Conservation (phyloP, 2,113 vertebrate genomes). For the Equus quagga region DNA sequence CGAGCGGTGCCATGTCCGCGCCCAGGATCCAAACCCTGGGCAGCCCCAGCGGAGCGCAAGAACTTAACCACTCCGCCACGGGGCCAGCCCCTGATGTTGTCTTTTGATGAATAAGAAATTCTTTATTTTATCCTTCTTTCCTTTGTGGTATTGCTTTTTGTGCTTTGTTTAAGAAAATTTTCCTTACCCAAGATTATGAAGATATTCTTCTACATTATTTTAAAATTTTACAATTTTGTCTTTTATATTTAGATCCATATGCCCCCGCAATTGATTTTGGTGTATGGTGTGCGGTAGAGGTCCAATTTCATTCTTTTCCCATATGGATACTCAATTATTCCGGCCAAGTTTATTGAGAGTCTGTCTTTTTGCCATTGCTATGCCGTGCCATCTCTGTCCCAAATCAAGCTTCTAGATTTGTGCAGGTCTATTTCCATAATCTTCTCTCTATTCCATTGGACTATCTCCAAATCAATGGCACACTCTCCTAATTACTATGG, state of each 20-base stretch:
- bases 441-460: background rate
- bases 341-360: background rate
- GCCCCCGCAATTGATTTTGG: background rate
- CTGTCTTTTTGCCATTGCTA: background rate
- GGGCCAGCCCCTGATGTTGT: background rate
- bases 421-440: background rate
- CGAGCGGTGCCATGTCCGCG: too few relatives aligned
- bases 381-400: background rate
- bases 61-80: too few relatives aligned
- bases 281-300: background rate
- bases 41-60: too few relatives aligned
- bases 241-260: background rate
- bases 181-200: background rate
- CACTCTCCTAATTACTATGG: background rate
- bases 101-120: background rate
- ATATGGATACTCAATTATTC: background rate
- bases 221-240: background rate
- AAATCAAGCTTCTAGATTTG: background rate
- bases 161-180: background rate
- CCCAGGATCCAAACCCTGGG: too few relatives aligned
- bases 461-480: background rate
- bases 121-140: conserved; percentile 10
- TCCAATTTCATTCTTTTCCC: conserved; percentile 10
- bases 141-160: background rate
- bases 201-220: background rate